phyloP scores from a whole-genome alignment of 2,113 vertebrate species.

The Eulemur macaco region DNA sequence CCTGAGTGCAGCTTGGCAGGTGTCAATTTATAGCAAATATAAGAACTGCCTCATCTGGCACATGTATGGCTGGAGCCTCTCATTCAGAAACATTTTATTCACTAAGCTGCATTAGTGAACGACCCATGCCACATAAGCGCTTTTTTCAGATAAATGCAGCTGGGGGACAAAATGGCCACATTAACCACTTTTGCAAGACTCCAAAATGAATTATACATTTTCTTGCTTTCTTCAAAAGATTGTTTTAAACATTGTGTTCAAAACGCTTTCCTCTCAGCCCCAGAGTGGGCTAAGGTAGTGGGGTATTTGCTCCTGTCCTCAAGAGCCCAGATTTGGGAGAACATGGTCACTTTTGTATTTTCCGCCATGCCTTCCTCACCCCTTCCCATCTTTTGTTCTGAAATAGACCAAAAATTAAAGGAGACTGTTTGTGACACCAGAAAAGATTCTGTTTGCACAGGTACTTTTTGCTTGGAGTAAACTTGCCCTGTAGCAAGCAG shows the following conservation, averaged over 20 bases:
- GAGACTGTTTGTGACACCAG: not conserved
- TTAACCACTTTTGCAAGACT: not conserved
- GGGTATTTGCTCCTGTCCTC: not conserved
- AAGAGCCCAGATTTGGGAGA: not conserved
- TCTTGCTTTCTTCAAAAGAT: constrained; percentile 9
- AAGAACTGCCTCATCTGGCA: not conserved
- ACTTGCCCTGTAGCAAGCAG: not conserved
- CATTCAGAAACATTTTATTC: not conserved
- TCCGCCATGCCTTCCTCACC: not conserved
- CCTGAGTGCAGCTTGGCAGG: not conserved
- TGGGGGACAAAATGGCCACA: not conserved
- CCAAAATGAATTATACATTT: not conserved
- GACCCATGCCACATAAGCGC: not conserved
- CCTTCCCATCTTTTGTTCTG: not conserved
- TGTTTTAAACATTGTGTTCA: constrained; percentile 19
- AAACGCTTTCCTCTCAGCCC: not conserved
- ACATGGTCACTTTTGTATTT: not conserved
- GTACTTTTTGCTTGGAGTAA: not conserved
- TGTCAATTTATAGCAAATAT: not conserved
- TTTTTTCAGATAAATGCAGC: not conserved
- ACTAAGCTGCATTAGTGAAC: not conserved
- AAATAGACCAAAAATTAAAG: not conserved
- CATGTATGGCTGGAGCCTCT: not conserved
- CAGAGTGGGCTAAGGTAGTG: not conserved
- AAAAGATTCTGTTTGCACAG: too few relatives aligned